phyloP scores from a whole-genome alignment of 2,888 invertebrate species.

The Scaptomyza flava region DNA sequence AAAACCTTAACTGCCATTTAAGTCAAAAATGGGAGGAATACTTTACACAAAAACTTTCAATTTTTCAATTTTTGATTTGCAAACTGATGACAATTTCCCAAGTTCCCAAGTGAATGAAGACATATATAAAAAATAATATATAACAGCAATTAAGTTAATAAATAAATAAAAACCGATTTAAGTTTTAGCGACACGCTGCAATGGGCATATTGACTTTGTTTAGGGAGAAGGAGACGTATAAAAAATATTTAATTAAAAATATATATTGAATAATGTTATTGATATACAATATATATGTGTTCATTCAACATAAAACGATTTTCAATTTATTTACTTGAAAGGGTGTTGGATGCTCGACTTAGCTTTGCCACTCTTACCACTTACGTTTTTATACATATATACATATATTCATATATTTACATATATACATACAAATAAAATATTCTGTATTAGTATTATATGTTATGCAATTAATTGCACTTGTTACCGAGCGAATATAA shows the following conservation, averaged over 20 bases:
- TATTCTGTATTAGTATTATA: conserved; percentile 10
- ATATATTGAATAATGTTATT: too few species aligned
- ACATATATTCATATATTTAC: too few species aligned
- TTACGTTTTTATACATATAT: neutral
- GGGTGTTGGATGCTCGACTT: conserved; percentile 1
- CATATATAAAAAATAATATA: conserved; percentile 17
- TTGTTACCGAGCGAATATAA: conserved; percentile 18
- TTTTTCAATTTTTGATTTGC: neutral
- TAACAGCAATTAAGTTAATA: conserved; percentile 2
- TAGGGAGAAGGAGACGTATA: too few species aligned
- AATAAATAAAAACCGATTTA: conserved; percentile 18
- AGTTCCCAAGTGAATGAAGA: conserved; percentile 5
- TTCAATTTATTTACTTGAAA: neutral
- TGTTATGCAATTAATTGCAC: conserved; percentile 7
- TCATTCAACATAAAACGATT: too few species aligned
- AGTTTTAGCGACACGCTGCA: neutral
- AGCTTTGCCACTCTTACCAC: neutral
- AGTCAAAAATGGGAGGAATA: conserved; percentile 7
- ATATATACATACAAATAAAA: too few species aligned
- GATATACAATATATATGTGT: too few species aligned
- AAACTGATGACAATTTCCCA: conserved; percentile 25
- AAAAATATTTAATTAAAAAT: too few species aligned
- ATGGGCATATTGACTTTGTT: neutral
- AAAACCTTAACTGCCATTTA: neutral
- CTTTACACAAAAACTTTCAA: neutral